Percentiles rank a stretch among this genome's conserved stretches.
Conservation (phyloP, 2,888 invertebrate genomes). For the Chesias legatella region DNA sequence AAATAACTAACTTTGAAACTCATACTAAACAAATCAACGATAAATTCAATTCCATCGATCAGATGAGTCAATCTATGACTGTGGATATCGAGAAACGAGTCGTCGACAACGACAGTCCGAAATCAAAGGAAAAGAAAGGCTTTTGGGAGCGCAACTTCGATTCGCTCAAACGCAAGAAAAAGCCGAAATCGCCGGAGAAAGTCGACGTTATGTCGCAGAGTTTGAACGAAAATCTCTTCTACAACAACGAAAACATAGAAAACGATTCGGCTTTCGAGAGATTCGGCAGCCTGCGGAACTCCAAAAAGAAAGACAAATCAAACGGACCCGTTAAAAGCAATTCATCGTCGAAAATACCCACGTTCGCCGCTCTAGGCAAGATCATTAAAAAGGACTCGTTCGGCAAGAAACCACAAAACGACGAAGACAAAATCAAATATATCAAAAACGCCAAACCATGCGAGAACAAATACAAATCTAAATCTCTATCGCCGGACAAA, state of each 20-base stretch:
- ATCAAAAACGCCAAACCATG: slow-evolving; percentile 63
- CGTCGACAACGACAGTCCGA: slow-evolving; percentile 63
- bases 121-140: slow-evolving; percentile 74
- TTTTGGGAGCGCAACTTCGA: slow-evolving; percentile 79
- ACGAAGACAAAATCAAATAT: slow-evolving; percentile 56
- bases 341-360: slow-evolving; percentile 74
- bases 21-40: slow-evolving; percentile 67
- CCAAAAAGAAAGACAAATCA: slow-evolving; percentile 64
- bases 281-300: slow-evolving; percentile 67
- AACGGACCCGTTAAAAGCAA: slow-evolving; percentile 61
- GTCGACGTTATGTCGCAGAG: slow-evolving; percentile 77
- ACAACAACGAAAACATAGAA: slow-evolving; percentile 72
- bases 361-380: slow-evolving; percentile 72
- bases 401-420: slow-evolving; percentile 55
- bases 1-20: slow-evolving; percentile 58
- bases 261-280: slow-evolving; percentile 61
- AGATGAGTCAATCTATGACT: slow-evolving; percentile 78
- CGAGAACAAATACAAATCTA: slow-evolving; percentile 74
- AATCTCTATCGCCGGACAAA: slow-evolving; percentile 66
- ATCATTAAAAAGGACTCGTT: slow-evolving; percentile 76
- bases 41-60: slow-evolving; percentile 74
- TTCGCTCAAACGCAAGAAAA: slow-evolving; percentile 71
- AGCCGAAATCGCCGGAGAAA: slow-evolving; percentile 66
- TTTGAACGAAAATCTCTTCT: slow-evolving; percentile 76
- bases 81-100: slow-evolving; percentile 69